Percentiles rank a stretch among this genome's conserved stretches.
Evolutionary conservation across 2,113 vertebrate genomes (phyloP).

Genomic region (Ictidomys tridecemlineatus): DNA sequence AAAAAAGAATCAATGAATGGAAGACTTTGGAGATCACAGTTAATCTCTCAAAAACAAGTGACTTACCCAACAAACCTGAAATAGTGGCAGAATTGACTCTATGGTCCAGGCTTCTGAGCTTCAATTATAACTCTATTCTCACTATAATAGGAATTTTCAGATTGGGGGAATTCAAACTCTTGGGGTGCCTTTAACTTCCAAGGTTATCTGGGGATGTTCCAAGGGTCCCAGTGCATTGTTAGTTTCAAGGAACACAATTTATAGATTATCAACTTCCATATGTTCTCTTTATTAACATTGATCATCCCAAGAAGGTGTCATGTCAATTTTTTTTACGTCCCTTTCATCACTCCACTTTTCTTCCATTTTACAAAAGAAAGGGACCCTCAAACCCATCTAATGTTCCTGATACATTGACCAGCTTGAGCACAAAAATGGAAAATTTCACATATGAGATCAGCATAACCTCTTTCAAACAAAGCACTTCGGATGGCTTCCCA

Average conservation of each 20-base stretch:
- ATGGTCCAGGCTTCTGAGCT: neutral
- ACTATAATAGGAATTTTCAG: neutral
- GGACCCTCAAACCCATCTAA: neutral
- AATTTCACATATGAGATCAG: neutral
- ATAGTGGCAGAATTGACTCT: neutral
- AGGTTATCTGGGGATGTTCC: neutral
- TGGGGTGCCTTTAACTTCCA: neutral
- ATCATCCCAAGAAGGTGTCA: neutral
- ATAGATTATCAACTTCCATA: neutral
- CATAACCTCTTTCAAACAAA: neutral
- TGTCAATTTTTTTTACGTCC: neutral
- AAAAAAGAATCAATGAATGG: neutral
- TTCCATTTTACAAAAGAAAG: slow-evolving; percentile 23
- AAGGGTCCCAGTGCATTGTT: neutral
- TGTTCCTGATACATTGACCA: neutral
- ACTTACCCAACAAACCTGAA: neutral
- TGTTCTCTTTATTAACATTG: neutral
- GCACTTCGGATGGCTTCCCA: too few species aligned
- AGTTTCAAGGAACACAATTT: neutral
- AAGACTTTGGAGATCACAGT: neutral
- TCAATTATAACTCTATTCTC: neutral
- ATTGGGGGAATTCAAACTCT: neutral
- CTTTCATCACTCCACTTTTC: neutral
- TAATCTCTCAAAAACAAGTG: neutral
- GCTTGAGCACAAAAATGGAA: neutral